These are phyloP conservation scores for Brachionus angularis DNA, from an alignment of 1,140 invertebrate genomes.

Conservation along the genomic window DNA sequence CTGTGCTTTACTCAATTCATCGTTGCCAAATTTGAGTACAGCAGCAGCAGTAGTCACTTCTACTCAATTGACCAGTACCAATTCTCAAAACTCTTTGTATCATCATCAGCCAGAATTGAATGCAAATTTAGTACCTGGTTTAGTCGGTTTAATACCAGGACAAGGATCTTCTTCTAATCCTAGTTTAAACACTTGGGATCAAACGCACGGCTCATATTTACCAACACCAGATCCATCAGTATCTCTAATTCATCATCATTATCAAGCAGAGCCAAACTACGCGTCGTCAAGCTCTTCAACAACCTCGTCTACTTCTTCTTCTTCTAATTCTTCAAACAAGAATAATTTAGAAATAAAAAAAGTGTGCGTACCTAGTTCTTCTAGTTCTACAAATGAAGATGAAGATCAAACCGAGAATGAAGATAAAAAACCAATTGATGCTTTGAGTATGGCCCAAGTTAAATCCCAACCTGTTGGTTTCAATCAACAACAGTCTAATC, in stretches of 20 bases:
- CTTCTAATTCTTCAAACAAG: not conserved
- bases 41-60: not conserved
- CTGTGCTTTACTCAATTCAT: slow-evolving; percentile 21
- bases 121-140: not conserved
- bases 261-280: slow-evolving; percentile 3
- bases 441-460: not conserved
- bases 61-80: not conserved
- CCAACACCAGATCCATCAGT: not conserved
- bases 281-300: no score
- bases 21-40: slow-evolving; percentile 1
- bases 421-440: slow-evolving; percentile 29
- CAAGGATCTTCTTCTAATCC: slow-evolving; percentile 3
- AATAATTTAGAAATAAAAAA: slow-evolving; percentile 9
- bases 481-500: slow-evolving; percentile 2
- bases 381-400: not conserved
- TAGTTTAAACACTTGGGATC: slow-evolving; percentile 1
- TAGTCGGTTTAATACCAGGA: no score
- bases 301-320: not conserved
- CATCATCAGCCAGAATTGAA: not conserved
- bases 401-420: not conserved
- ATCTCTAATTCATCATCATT: not conserved
- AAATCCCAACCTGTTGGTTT: not conserved
- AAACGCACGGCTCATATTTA: not conserved
- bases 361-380: not conserved
- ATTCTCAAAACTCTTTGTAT: not conserved